A percentile compares a stretch with the other conserved stretches of the same genome.
Conservation (phyloP, 2,113 vertebrate species). For the Glareola pratincola region DNA sequence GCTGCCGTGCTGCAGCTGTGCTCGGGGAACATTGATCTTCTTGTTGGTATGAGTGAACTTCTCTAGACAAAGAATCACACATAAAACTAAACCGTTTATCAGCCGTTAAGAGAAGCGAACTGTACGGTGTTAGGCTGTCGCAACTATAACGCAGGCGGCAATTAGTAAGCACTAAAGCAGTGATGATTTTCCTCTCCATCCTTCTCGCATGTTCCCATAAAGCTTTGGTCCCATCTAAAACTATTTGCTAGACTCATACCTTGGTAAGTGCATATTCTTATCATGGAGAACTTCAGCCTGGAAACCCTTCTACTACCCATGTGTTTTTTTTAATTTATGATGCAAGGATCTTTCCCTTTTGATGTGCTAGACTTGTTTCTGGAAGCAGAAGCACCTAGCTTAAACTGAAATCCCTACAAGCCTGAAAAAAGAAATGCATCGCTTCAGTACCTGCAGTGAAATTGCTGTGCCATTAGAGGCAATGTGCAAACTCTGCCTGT, state of each 20-base stretch:
- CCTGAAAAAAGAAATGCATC: neutral
- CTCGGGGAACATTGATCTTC: neutral
- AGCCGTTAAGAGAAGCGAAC: neutral
- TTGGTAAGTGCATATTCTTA: neutral
- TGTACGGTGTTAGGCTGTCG: neutral
- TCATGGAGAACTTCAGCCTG: neutral
- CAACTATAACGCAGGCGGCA: neutral
- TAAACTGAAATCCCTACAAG: neutral
- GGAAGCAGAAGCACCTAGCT: neutral
- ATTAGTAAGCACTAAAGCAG: neutral
- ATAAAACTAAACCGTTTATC: neutral
- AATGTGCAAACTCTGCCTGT: neutral
- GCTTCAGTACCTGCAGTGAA: neutral
- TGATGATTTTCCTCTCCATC: neutral
- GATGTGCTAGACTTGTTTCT: neutral
- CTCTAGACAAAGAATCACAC: neutral
- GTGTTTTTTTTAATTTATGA: neutral
- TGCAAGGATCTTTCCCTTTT: neutral
- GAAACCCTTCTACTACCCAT: neutral
- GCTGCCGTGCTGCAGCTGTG: constrained; percentile 12
- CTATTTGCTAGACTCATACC: neutral
- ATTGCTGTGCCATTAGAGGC: neutral
- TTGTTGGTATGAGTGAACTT: neutral
- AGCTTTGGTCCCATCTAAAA: neutral
- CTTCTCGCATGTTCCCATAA: neutral